phyloP scores from a whole-genome alignment of 2,113 vertebrate species.

The Asarcornis scutulata region DNA sequence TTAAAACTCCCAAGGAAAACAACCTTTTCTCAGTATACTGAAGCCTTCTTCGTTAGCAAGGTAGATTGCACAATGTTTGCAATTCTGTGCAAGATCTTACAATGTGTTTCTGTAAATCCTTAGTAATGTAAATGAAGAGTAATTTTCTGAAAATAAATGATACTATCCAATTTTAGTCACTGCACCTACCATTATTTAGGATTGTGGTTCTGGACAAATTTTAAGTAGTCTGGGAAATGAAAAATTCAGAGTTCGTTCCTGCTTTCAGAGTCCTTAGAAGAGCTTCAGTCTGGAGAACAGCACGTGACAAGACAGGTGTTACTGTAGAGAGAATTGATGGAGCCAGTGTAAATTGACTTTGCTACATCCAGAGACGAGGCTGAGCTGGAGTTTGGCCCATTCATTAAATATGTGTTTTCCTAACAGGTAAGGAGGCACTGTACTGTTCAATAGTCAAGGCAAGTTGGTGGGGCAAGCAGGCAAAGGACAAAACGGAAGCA shows the following conservation, averaged over 20 bases:
- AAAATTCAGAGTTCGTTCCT: background rate
- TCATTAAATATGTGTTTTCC: background rate
- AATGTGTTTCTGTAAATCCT: background rate
- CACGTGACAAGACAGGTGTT: background rate
- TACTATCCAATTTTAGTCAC: background rate
- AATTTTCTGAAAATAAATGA: background rate
- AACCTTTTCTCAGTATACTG: background rate
- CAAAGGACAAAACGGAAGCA: background rate
- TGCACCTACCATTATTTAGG: background rate
- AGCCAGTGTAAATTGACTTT: background rate
- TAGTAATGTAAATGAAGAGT: background rate
- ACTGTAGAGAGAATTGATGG: background rate
- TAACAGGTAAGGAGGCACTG: background rate
- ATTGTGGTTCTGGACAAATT: background rate
- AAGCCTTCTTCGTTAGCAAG: background rate
- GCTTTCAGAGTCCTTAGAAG: background rate
- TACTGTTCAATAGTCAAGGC: background rate
- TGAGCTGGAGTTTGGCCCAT: background rate
- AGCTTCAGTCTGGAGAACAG: background rate
- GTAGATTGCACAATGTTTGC: background rate
- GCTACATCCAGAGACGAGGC: background rate
- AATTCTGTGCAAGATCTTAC: background rate
- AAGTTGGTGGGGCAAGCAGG: background rate
- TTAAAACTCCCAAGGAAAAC: background rate
- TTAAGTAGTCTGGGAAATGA: background rate